These are phyloP conservation scores for Miltochrista miniata DNA, from an alignment of 2,888 invertebrate genomes.

Conservation along the genomic window DNA sequence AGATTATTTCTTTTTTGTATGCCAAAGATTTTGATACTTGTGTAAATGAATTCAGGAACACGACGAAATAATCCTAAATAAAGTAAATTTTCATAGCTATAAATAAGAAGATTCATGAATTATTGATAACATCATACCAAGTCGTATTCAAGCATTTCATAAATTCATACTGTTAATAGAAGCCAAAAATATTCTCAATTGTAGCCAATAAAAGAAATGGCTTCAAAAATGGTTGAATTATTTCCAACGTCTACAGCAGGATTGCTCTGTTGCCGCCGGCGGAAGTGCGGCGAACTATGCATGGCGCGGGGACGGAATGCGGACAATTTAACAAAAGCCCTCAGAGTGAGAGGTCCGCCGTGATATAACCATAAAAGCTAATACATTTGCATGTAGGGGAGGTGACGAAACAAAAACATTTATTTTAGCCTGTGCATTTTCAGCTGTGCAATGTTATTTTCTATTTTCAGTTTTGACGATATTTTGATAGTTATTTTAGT, in stretches of 20 bases:
- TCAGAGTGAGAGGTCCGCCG: slow-evolving; percentile 69
- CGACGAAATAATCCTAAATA: too few species aligned
- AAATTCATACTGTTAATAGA: slow-evolving; percentile 38
- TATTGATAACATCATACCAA: slow-evolving; percentile 34
- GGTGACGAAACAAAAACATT: slow-evolving; percentile 59
- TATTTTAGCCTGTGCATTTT: slow-evolving; percentile 11
- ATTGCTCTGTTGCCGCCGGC: slow-evolving; percentile 52
- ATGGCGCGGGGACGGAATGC: slow-evolving; percentile 64
- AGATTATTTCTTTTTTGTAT: too few species aligned
- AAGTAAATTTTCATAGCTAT: too few species aligned
- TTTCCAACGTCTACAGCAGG: slow-evolving; percentile 58
- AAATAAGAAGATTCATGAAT: slow-evolving; percentile 22
- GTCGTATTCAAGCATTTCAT: slow-evolving; percentile 34
- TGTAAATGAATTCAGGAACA: too few species aligned
- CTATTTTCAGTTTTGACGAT: slow-evolving; percentile 3
- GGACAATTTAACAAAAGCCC: slow-evolving; percentile 73
- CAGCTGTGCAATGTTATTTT: slow-evolving; percentile 11
- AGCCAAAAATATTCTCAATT: slow-evolving; percentile 46
- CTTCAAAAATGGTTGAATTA: slow-evolving; percentile 50
- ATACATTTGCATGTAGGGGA: slow-evolving; percentile 69
- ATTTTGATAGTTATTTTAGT: too few species aligned
- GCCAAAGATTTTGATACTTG: too few species aligned
- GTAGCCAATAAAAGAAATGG: slow-evolving; percentile 49
- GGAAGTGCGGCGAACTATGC: slow-evolving; percentile 66
- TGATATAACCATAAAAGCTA: slow-evolving; percentile 73